A percentile compares a stretch with the other conserved stretches of the same genome.
These are phyloP conservation scores for Bufo bufo DNA, from an alignment of 2,113 vertebrate species.

Conservation along the genomic window DNA sequence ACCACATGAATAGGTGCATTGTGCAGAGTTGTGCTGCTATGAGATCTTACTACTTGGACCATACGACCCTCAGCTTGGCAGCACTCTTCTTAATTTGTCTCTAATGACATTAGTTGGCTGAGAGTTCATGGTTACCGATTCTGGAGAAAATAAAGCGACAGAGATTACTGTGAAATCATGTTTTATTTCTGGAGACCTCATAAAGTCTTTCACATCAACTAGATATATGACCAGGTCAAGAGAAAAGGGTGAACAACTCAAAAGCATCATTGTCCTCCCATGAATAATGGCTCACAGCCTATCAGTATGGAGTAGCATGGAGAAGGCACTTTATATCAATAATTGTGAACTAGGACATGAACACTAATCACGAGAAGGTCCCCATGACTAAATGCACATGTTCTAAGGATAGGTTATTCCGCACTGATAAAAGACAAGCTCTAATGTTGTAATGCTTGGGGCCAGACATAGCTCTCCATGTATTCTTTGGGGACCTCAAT, in stretches of 20 bases:
- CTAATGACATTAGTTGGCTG: background rate
- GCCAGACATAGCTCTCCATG: too few species aligned
- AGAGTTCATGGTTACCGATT: background rate
- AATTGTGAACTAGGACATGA: too few species aligned
- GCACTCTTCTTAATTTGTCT: background rate
- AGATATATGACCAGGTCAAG: background rate
- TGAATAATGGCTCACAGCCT: background rate
- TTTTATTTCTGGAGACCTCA: background rate
- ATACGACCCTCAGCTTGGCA: background rate
- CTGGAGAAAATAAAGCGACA: background rate
- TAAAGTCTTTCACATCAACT: background rate
- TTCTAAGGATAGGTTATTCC: background rate
- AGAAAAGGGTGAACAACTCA: background rate
- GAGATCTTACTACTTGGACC: background rate
- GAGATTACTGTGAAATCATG: background rate
- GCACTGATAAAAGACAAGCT: too few species aligned
- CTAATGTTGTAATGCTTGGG: too few species aligned
- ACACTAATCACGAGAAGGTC: background rate
- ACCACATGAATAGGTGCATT: too few species aligned
- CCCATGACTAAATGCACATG: background rate
- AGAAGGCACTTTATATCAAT: too few species aligned
- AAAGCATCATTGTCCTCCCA: too few species aligned
- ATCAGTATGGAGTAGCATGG: background rate
- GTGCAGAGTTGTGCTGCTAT: too few species aligned
- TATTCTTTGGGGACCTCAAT: too few species aligned